phyloP scores from a whole-genome alignment of 2,113 vertebrate genomes.

The Anguilla rostrata region DNA sequence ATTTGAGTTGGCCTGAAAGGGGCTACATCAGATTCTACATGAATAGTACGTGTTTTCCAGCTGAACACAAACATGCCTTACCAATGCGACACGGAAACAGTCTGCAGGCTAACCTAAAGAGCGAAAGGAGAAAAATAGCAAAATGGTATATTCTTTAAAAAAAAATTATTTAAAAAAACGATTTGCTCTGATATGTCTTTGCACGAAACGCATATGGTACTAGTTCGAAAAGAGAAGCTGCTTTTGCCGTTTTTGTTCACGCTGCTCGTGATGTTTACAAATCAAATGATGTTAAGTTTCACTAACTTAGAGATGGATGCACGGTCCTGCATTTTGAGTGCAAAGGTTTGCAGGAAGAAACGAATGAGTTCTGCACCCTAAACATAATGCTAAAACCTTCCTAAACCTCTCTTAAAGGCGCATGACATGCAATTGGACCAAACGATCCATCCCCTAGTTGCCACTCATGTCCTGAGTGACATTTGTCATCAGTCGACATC shows the following conservation, averaged over 20 bases:
- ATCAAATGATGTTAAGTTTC: not conserved
- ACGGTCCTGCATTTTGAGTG: not conserved
- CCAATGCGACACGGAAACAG: too few relatives aligned
- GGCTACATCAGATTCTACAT: too few relatives aligned
- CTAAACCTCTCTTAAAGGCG: not conserved
- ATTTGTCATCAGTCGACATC: conserved; percentile 25
- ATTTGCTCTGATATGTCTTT: not conserved
- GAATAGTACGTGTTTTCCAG: too few relatives aligned
- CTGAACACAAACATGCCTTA: too few relatives aligned
- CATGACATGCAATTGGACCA: not conserved
- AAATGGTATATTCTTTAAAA: not conserved
- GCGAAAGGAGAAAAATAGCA: too few relatives aligned
- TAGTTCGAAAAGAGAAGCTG: not conserved
- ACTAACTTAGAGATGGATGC: not conserved
- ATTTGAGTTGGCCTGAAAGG: too few relatives aligned
- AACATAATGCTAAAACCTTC: not conserved
- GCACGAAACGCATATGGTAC: not conserved
- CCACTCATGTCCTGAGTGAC: conserved; percentile 18
- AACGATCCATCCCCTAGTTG: not conserved
- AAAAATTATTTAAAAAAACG: not conserved
- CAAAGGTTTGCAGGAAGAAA: not conserved
- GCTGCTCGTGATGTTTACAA: not conserved
- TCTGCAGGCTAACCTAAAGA: too few relatives aligned
- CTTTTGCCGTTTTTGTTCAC: not conserved
- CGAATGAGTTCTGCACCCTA: not conserved